phyloP scores from a whole-genome alignment of 2,113 vertebrate species.

The Hylia prasina region DNA sequence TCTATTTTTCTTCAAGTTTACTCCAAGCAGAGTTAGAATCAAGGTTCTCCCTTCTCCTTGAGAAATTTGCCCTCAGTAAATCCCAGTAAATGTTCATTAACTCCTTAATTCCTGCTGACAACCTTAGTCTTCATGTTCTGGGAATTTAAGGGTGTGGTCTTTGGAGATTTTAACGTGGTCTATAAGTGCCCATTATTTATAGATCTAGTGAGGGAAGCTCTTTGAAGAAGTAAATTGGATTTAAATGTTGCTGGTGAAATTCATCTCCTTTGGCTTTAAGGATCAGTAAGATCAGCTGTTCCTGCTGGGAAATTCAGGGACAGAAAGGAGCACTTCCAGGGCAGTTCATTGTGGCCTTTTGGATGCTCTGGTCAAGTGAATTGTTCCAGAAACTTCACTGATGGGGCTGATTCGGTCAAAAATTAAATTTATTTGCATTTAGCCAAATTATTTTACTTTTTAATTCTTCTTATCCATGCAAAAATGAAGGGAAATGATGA shows the following conservation, averaged over 20 bases:
- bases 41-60: neutral
- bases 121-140: accelerated
- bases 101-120: neutral
- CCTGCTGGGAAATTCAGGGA: neutral
- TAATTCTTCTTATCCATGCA: neutral
- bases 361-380: neutral
- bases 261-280: neutral
- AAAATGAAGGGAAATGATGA: neutral
- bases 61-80: neutral
- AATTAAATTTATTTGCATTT: neutral
- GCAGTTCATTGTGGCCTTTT: neutral
- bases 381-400: neutral
- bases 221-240: neutral
- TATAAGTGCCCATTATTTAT: neutral
- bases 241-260: neutral
- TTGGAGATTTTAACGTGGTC: accelerated
- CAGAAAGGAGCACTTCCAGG: neutral
- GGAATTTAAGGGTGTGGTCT: accelerated
- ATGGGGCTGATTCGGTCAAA: neutral
- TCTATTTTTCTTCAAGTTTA: neutral
- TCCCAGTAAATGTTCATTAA: neutral
- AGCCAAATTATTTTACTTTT: neutral
- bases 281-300: neutral
- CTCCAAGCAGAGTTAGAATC: neutral
- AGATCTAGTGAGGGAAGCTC: neutral